Conservation (phyloP, 1,140 invertebrate genomes). For the Copidosoma floridanum region DNA sequence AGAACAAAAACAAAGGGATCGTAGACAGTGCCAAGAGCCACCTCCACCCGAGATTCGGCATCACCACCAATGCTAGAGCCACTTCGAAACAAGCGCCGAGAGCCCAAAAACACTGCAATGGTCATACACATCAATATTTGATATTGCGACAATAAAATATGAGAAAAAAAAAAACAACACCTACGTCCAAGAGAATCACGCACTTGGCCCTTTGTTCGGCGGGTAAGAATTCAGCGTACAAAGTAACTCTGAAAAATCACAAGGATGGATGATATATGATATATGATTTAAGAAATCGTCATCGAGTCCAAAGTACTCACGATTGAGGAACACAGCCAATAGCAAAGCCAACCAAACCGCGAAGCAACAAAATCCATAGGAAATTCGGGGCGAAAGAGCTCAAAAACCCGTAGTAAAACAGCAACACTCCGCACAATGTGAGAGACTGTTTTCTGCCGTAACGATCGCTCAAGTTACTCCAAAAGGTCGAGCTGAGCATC, state of each 20-base stretch:
- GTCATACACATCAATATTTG: not conserved
- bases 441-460: constrained; percentile 91
- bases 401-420: constrained; percentile 89
- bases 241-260: constrained; percentile 83
- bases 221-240: constrained; percentile 94
- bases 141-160: constrained; percentile 2
- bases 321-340: constrained; percentile 96
- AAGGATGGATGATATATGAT: too few relatives aligned
- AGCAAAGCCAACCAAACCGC: constrained; percentile 91
- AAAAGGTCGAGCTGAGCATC: constrained; percentile 95
- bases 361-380: constrained; percentile 83
- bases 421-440: constrained; percentile 80
- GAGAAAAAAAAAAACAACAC: constrained; percentile 43
- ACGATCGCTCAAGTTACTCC: constrained; percentile 92
- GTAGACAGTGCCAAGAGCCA: constrained; percentile 88
- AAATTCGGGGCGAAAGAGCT: constrained; percentile 90
- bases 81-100: constrained; percentile 92
- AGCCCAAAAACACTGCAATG: constrained; percentile 89
- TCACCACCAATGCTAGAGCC: constrained; percentile 83
- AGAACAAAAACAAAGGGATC: constrained; percentile 82
- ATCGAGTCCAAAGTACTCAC: constrained; percentile 64
- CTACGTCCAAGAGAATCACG: constrained; percentile 91
- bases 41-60: constrained; percentile 89
- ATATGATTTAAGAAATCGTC: too few relatives aligned
- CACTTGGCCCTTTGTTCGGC: constrained; percentile 90